Evolutionary conservation across 2,797 vertebrate species (phyloP), one percentile per base, ranked within the genome.

Genomic region (Catharus ustulatus): DNA sequence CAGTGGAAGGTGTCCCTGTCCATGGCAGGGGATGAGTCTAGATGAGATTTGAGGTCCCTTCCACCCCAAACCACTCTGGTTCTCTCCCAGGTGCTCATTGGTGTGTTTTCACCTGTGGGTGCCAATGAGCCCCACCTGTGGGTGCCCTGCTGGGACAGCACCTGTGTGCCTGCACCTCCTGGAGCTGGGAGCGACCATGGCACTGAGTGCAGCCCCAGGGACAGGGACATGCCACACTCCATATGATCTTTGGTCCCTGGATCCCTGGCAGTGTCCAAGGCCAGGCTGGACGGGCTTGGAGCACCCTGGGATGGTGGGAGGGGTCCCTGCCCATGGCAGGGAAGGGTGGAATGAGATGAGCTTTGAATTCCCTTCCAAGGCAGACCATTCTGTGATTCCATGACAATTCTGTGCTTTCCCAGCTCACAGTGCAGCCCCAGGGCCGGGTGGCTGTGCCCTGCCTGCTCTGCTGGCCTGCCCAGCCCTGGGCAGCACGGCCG

Each of bases 51-150:
- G 52, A 54, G 6, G 29, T 40, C 16, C 13, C 17, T 62, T 30
- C 23, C 29, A 45, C 1, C 12, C 24, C 36, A 24, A 34, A 49
- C 17, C 51, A 9, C 3, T 42, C 43, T 40, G 34, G 20, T 34
- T 64, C 30, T 57, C 10, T 18, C 24, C 23, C 26, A 48, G 22
- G 17, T 46, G 15, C 14, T 14, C n/a, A 20, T 15, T 40, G 29
- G 32, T 6, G 5, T n/a, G 52, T 48, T 71, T 22, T 54, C 40
- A 30, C 19, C 6, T 0, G 0, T 7, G 40, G 63, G 16, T 68
- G 61, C 46, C 57, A 42, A 23, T 10, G 32, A 64, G 38, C 74
- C 13, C 16, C 1, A 2, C 15, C 61, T 6, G 26, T 11, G 29
- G 38, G 48, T 71, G 51, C 57, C 30, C 42, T 63, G 22, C 45